Evolutionary conservation across 2,797 vertebrate species (phyloP).

Genomic region (Spizella passerina): DNA sequence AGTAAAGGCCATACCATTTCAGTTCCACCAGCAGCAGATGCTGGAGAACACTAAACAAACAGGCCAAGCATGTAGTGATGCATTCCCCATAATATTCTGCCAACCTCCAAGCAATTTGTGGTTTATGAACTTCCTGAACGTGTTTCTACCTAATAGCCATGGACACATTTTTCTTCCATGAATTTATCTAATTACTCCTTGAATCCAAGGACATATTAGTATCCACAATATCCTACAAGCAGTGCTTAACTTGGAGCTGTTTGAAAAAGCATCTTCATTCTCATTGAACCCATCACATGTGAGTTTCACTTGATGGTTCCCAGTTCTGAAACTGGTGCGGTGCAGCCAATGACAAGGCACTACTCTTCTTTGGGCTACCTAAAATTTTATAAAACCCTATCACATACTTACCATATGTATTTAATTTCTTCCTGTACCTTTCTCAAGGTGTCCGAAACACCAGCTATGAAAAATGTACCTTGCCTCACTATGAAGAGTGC

Average conservation of each 20-base stretch:
- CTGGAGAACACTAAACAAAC: not conserved
- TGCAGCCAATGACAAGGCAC: not conserved
- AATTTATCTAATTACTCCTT: not conserved
- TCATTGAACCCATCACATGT: not conserved
- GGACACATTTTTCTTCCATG: not conserved
- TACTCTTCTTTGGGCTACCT: not conserved
- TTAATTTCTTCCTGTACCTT: not conserved
- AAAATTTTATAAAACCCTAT: not conserved
- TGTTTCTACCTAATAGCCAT: not conserved
- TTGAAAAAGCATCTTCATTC: not conserved
- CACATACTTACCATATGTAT: not conserved
- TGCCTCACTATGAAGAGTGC: not conserved
- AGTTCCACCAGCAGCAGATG: not conserved
- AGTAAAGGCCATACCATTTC: not conserved
- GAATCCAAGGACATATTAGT: not conserved
- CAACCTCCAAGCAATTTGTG: not conserved
- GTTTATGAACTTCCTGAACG: not conserved
- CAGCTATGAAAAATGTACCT: not conserved
- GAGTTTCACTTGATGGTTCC: not conserved
- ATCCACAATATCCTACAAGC: not conserved
- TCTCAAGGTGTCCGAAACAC: not conserved
- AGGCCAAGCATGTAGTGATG: not conserved
- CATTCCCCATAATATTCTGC: not conserved
- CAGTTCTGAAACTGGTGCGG: not conserved
- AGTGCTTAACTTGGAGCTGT: not conserved